These are phyloP conservation scores for Mesitornis unicolor DNA, from an alignment of 2,113 vertebrate genomes.

Conservation along the genomic window DNA sequence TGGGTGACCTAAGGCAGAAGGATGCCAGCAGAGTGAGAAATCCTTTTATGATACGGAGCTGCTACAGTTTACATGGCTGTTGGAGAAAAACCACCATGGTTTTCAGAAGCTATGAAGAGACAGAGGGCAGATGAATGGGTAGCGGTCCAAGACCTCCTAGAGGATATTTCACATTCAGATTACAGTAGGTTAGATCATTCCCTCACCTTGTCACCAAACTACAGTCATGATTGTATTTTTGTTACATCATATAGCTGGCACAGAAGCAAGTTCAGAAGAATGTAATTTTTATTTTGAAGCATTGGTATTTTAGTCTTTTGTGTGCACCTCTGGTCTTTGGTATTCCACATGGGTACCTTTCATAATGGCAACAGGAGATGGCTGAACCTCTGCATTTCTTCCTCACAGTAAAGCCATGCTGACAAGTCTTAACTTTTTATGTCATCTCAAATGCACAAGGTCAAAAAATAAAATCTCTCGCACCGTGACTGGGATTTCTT, in stretches of 20 bases:
- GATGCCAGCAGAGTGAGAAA: neutral
- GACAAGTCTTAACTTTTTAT: conserved; percentile 28
- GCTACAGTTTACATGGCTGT: fast-evolving
- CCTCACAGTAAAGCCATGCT: neutral
- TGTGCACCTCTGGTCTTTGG: neutral
- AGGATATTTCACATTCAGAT: neutral
- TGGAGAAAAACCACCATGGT: neutral
- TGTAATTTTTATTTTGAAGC: neutral
- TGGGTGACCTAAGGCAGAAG: neutral
- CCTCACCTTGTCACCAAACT: neutral
- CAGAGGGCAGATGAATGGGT: neutral
- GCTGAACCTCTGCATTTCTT: neutral
- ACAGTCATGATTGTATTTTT: neutral
- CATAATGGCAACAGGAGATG: neutral
- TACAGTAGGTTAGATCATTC: neutral
- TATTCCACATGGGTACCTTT: neutral
- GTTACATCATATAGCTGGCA: neutral
- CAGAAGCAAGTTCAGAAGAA: neutral
- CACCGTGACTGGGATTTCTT: conserved; percentile 38
- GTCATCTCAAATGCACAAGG: conserved; percentile 35
- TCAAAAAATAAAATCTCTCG: conserved; percentile 18
- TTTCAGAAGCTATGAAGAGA: neutral
- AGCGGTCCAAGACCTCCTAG: neutral
- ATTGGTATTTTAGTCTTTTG: neutral
- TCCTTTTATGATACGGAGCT: neutral